Conservation (phyloP, 2,113 vertebrate species). For the Oryzias curvinotus region DNA sequence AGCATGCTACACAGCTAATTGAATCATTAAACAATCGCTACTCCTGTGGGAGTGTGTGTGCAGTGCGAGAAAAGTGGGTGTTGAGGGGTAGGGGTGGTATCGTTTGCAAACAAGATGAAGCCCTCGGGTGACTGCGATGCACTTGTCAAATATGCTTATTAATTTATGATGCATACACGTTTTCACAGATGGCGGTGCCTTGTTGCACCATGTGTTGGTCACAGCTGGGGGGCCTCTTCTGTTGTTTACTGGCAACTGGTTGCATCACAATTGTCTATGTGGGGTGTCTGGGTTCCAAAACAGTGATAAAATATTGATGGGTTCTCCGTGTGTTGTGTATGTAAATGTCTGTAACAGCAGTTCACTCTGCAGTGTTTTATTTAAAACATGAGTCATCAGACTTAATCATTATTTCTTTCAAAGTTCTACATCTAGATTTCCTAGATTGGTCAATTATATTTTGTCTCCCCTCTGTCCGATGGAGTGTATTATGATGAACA, state of each 20-base stretch:
- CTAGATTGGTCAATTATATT: no score
- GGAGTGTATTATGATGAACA: no score
- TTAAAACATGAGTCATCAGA: no score
- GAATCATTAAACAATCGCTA: conserved; percentile 98
- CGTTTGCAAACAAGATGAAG: conserved; percentile 92
- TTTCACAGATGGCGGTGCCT: conserved; percentile 63
- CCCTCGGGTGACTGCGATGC: conserved; percentile 84
- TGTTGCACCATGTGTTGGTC: conserved; percentile 84
- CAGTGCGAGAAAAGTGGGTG: conserved; percentile 10
- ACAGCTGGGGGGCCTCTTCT: conserved; percentile 85
- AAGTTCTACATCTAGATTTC: no score
- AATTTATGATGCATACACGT: conserved; percentile 73
- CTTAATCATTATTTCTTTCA: no score
- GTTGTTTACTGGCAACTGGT: conserved; percentile 38
- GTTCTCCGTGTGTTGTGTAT: background rate
- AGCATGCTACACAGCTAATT: conserved; percentile 93
- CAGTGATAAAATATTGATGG: background rate
- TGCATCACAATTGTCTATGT: background rate
- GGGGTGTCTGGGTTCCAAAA: conserved; percentile 8
- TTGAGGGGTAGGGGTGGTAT: conserved; percentile 27
- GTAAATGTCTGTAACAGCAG: no score
- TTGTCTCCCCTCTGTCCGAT: no score
- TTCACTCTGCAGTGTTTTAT: no score
- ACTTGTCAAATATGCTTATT: conserved; percentile 99
- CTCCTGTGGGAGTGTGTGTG: conserved; percentile 81